These are phyloP conservation scores for Boulengeromyrus knoepffleri DNA, from an alignment of 2,113 vertebrate genomes.

Conservation along the genomic window DNA sequence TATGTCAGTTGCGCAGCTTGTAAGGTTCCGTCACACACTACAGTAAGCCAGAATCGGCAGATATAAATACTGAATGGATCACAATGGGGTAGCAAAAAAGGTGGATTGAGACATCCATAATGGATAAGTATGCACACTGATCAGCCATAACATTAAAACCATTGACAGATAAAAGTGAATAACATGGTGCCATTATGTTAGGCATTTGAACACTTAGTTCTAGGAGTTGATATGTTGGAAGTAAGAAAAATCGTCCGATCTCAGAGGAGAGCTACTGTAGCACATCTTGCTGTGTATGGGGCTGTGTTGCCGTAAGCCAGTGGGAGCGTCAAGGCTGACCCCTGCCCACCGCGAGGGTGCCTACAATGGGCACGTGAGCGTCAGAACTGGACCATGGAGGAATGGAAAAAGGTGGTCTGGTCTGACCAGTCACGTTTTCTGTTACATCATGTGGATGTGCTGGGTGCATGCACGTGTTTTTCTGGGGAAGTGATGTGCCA, in stretches of 20 bases:
- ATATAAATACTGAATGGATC: background rate
- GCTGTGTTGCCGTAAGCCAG: background rate
- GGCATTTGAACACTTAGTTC: background rate
- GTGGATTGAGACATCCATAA: background rate
- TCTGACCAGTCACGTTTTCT: background rate
- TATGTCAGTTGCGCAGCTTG: background rate
- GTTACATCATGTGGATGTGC: background rate
- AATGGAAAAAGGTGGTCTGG: background rate
- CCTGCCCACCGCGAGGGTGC: background rate
- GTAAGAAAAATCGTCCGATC: background rate
- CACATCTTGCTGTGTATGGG: background rate
- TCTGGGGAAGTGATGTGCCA: background rate
- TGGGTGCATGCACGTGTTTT: background rate
- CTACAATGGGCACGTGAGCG: background rate
- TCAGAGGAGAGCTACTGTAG: background rate
- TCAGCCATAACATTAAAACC: background rate
- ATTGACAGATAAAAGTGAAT: background rate
- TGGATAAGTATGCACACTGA: background rate
- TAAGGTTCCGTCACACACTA: background rate
- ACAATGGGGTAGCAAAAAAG: background rate
- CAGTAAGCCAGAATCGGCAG: background rate
- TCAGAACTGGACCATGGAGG: background rate
- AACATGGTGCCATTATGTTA: background rate
- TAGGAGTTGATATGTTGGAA: background rate
- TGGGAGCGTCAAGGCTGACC: background rate